Conservation (phyloP, 2,797 vertebrate species). For the Macropodus opercularis region DNA sequence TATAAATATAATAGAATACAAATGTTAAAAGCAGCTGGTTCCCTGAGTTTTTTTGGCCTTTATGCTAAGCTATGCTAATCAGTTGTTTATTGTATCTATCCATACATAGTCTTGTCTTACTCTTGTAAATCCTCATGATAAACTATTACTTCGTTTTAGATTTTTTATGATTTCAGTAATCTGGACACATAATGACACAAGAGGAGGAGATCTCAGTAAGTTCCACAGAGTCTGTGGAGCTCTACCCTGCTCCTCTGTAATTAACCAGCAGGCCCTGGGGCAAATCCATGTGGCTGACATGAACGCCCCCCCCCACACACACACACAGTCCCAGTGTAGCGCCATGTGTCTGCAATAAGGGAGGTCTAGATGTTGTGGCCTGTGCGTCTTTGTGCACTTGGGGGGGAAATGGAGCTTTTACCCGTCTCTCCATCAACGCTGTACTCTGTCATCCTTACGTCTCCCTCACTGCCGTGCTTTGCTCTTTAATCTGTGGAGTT, state of each 20-base stretch:
- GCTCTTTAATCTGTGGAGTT: slow-evolving; percentile 47
- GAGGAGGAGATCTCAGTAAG: slow-evolving; percentile 39
- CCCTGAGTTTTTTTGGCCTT: too few relatives aligned
- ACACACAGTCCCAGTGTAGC: slow-evolving; percentile 33
- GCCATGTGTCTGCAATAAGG: slow-evolving; percentile 73
- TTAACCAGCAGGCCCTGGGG: slow-evolving; percentile 73
- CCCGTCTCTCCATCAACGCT: slow-evolving; percentile 23
- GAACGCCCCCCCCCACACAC: slow-evolving; percentile 46
- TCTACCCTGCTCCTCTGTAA: slow-evolving; percentile 73
- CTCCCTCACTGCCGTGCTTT: slow-evolving; percentile 15
- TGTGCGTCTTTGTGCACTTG: slow-evolving; percentile 27
- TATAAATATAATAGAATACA: too few relatives aligned
- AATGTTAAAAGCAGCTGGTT: too few relatives aligned
- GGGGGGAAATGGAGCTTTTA: slow-evolving; percentile 44
- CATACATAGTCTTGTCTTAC: not conserved
- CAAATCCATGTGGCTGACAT: slow-evolving; percentile 64
- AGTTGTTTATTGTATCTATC: not conserved
- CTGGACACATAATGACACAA: slow-evolving; percentile 49
- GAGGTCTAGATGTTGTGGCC: slow-evolving; percentile 67
- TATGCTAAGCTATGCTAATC: not conserved
- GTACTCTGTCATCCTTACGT: slow-evolving; percentile 16
- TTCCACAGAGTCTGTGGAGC: slow-evolving; percentile 59
- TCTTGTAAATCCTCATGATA: not conserved
- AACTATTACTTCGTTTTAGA: too few relatives aligned
- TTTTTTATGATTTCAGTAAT: too few relatives aligned